Percentiles rank a stretch among this genome's conserved stretches.
These are phyloP conservation scores for Danionella dracula DNA, from an alignment of 2,797 vertebrate species.

Conservation along the genomic window DNA sequence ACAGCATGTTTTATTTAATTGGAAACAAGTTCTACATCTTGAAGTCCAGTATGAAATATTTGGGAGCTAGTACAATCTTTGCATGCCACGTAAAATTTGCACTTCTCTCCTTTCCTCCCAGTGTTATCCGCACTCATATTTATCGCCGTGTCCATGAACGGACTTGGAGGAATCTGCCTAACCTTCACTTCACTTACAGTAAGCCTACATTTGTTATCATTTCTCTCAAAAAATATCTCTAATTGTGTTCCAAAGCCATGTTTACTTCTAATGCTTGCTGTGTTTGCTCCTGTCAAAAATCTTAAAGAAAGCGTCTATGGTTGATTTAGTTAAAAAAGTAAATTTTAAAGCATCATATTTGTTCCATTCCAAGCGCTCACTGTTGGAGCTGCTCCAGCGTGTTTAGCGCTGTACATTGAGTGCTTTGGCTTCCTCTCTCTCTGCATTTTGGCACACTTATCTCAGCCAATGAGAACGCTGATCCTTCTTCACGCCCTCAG, in stretches of 20 bases:
- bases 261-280: too few relatives aligned
- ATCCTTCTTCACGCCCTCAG: slow-evolving; percentile 49
- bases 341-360: too few relatives aligned
- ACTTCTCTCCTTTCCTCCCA: slow-evolving; percentile 42
- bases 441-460: slow-evolving; percentile 47
- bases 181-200: slow-evolving; percentile 87
- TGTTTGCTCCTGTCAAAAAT: too few relatives aligned
- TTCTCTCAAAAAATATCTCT: too few relatives aligned
- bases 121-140: slow-evolving; percentile 76
- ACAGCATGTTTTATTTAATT: too few relatives aligned
- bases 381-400: neutral
- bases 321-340: too few relatives aligned
- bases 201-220: slow-evolving; percentile 47
- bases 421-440: slow-evolving; percentile 37
- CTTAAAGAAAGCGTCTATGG: too few relatives aligned
- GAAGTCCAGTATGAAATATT: too few relatives aligned
- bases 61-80: too few relatives aligned
- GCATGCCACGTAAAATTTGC: neutral
- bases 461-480: slow-evolving; percentile 55
- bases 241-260: too few relatives aligned
- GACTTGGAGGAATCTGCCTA: slow-evolving; percentile 86
- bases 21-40: too few relatives aligned
- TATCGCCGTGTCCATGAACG: slow-evolving; percentile 80
- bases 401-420: slow-evolving; percentile 45
- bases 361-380: too few relatives aligned